Conservation (phyloP, 2,888 invertebrate genomes). For the Mimas tiliae region DNA sequence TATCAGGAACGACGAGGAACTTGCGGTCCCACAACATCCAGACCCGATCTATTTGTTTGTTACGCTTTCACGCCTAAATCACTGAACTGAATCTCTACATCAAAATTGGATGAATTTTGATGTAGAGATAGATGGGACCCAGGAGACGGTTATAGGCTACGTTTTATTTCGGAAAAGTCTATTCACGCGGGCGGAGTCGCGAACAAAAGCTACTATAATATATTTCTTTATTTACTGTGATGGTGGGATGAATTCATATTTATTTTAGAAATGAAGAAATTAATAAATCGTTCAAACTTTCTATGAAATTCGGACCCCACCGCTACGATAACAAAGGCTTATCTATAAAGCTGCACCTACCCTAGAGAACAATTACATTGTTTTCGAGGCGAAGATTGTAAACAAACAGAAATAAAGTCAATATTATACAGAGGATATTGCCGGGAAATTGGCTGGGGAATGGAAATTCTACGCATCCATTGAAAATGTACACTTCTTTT, state of each 20-base stretch:
- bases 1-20: too few species aligned
- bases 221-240: too few species aligned
- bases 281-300: not conserved
- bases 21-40: too few species aligned
- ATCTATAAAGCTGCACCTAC: not conserved
- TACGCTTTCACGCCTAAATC: too few species aligned
- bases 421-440: constrained; percentile 21
- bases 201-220: too few species aligned
- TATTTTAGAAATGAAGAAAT: not conserved
- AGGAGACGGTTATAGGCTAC: too few species aligned
- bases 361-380: not conserved
- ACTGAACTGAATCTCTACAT: too few species aligned
- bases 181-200: too few species aligned
- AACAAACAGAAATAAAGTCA: constrained; percentile 19
- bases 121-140: too few species aligned
- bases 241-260: not conserved
- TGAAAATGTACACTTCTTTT: not conserved
- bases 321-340: not conserved
- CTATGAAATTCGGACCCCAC: not conserved
- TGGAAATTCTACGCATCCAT: not conserved
- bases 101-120: too few species aligned
- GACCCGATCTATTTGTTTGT: too few species aligned
- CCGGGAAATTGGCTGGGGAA: constrained; percentile 15
- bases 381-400: constrained; percentile 9
- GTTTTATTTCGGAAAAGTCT: too few species aligned